phyloP scores from a whole-genome alignment of 2,113 vertebrate genomes.

The Cyrtonyx montezumae region DNA sequence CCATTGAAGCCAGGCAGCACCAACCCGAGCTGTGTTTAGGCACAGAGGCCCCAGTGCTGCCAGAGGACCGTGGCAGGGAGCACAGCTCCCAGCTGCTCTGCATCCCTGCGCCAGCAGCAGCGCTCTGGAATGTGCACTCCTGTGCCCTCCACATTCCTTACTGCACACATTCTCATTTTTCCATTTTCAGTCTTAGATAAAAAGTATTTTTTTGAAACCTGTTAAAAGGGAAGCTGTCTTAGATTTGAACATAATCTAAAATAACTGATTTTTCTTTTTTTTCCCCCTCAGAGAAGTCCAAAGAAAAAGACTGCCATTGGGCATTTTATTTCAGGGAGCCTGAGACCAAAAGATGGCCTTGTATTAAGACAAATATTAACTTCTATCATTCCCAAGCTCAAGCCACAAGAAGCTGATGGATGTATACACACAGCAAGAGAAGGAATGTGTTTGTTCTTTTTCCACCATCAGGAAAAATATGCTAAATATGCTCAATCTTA shows the following conservation, averaged over 20 bases:
- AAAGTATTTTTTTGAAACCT: background rate
- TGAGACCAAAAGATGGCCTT: background rate
- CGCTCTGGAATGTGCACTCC: constrained; percentile 29
- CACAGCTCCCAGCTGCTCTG: background rate
- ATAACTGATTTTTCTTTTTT: background rate
- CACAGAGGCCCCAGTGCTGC: background rate
- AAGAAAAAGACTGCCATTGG: background rate
- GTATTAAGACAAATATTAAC: background rate
- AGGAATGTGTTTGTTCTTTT: accelerated
- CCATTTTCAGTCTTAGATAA: background rate
- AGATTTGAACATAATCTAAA: background rate
- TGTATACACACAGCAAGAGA: background rate
- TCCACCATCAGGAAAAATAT: background rate
- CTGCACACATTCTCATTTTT: background rate
- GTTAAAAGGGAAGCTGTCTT: background rate
- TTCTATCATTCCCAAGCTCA: background rate
- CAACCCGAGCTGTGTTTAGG: background rate
- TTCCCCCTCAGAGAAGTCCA: background rate
- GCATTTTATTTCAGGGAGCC: background rate
- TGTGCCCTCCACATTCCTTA: constrained; percentile 48
- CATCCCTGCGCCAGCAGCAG: background rate
- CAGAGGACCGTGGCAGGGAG: background rate
- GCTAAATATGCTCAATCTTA: too few species aligned
- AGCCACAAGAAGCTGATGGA: background rate
- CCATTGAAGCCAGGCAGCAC: background rate